Conservation (phyloP, 37 sponge, comb jelly and placozoan species). For the Aphrocallistes beatrix region DNA sequence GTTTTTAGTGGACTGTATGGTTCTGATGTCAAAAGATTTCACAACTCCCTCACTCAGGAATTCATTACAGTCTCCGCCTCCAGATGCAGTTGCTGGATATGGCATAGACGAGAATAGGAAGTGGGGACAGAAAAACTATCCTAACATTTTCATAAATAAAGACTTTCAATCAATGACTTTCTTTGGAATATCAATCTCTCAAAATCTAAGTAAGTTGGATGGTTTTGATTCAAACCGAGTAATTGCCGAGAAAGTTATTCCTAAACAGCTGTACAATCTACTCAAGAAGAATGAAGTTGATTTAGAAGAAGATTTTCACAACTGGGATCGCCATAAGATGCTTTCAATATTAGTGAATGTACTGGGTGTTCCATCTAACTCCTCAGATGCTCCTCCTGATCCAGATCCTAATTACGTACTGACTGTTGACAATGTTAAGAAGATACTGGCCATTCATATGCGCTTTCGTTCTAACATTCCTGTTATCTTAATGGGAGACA, state of each 20-base stretch:
- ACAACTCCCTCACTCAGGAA: neutral
- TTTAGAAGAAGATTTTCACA: neutral
- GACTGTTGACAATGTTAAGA: constrained; percentile 28
- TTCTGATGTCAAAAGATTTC: constrained; percentile 29
- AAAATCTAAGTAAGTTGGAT: neutral
- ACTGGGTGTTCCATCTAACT: neutral
- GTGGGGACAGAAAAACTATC: constrained; percentile 44
- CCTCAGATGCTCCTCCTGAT: neutral
- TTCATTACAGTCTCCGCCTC: neutral
- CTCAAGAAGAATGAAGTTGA: constrained; percentile 6
- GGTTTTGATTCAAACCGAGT: neutral
- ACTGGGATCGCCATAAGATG: neutral
- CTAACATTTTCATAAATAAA: constrained; percentile 87
- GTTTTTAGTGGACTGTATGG: constrained; percentile 31
- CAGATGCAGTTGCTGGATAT: neutral
- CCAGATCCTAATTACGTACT: constrained; percentile 21
- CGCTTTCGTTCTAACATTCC: constrained; percentile 70
- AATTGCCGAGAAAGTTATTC: constrained; percentile 27
- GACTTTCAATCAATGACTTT: constrained; percentile 63
- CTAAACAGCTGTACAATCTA: neutral
- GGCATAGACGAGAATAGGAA: neutral
- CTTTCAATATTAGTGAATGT: neutral
- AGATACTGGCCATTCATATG: constrained; percentile 24
- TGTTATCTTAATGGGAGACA: constrained; percentile 95
- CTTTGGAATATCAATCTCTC: constrained; percentile 48